Evolutionary conservation across 2,797 vertebrate genomes (phyloP), one percentile per base, ranked within the genome.

Genomic region (Lerista edwardsae): DNA sequence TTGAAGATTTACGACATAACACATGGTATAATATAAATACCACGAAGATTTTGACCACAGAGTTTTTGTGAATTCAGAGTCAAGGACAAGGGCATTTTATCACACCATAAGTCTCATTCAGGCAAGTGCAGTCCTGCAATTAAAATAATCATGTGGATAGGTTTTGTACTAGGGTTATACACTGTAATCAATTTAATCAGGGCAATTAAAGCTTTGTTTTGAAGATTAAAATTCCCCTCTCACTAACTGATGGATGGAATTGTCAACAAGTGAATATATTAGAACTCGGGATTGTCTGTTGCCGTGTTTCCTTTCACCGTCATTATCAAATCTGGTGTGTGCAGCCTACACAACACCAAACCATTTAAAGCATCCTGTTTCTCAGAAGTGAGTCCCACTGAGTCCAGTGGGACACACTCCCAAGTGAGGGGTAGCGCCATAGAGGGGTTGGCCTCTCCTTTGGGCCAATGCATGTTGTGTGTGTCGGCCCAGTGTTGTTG

Each of bases 151-250:
- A 86, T 76, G 79, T n/a, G n/a, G 39, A 4, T 11, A 62, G 25
- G 1, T 86, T 86, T 78, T 68, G 17, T 68, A 21, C 36, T 25
- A 62, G 51, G 23, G 31, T 77, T 61, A 62, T 14, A 82, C 64
- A n/a, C 7, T 69, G 75, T 81, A 81, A 68, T 69, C 72, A 55
- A 69, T 71, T 76, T 68, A 80, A 80, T 68, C 55, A 27, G 36
- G 47, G 44, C 41, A 81, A 71, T 82, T 82, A 62, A 59, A 71
- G n/a, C 17, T 85, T 85, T 85, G 67, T 75, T 29, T 76, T 51
- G 34, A 27, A 79, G 27, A 39, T 73, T 65, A 76, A 74, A 73
- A 55, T 9, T 65, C 31, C 11, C 4, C 44, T 78, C 41, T 11
- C 39, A 11, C 62, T 41, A 36, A 41, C 41, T 61, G 17, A 76